Evolutionary conservation across 1,140 invertebrate genomes (phyloP).

Genomic region (Bilobella aurantiaca): DNA sequence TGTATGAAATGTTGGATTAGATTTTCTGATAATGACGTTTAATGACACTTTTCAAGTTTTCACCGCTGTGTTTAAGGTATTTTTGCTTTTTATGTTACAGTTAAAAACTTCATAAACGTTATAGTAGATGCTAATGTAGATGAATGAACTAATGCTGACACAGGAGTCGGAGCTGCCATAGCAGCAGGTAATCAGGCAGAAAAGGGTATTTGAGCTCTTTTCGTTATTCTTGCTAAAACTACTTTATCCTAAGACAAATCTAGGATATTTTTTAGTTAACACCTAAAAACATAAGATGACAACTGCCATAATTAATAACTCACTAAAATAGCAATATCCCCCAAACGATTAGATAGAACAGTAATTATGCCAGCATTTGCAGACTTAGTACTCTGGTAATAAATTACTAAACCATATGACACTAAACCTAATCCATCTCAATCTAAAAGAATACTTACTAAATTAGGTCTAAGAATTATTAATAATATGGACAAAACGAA

Average conservation of each 20-base stretch:
- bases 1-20: no score
- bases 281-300: constrained; percentile 45
- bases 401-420: constrained; percentile 57
- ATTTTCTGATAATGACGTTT: no score
- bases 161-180: constrained; percentile 56
- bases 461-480: constrained; percentile 55
- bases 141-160: constrained; percentile 61
- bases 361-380: constrained; percentile 53
- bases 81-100: no score
- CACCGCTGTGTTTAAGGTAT: no score
- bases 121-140: constrained; percentile 62
- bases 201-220: constrained; percentile 64
- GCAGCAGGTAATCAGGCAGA: constrained; percentile 55
- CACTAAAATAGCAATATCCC: constrained; percentile 50
- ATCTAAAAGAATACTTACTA: constrained; percentile 56
- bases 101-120: no score
- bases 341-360: constrained; percentile 51
- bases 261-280: no score
- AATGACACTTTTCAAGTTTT: no score
- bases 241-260: constrained; percentile 19
- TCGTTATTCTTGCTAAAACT: constrained; percentile 50
- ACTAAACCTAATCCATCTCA: constrained; percentile 56
- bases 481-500: constrained; percentile 56
- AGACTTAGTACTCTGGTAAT: constrained; percentile 51
- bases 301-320: constrained; percentile 46